Base-by-base conservation (phyloP, 2,797 vertebrate genomes). In the Rhabdomys pumilio region DNA sequence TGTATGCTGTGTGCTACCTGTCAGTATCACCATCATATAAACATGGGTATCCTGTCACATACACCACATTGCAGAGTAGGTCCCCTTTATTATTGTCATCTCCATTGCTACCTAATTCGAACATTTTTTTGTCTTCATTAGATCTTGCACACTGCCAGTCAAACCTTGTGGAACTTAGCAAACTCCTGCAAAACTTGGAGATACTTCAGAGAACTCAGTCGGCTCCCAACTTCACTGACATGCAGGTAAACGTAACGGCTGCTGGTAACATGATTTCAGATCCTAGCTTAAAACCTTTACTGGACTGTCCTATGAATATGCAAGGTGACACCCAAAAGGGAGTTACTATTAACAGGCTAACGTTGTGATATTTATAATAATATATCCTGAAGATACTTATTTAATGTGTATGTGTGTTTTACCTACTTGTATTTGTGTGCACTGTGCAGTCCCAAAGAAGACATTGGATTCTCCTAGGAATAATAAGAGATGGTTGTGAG, bases 181-280 rank as follows among this genome's bases (percentile, higher is more conserved):
- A 99, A 98, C 99, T 99, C 95, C 98, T 99, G 97, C 99, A 99
- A 98, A 99, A 99, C 98, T 98, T 99, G 98, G 99, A 99, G 99
- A 99, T 99, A 97, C 98, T 99, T 69, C 99, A 99, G 97, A 99
- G 99, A 98, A 99, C 99, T 75, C 99, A 99, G 98, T 99, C 99
- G 69, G 99, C 99, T 0, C 99, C 99, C 77, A 99, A 99, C 98
- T 99, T 99, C 98, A 99, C 99, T 96, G 99, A 99, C 95, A 99
- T 99, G 99, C 99, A 99, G 99, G 99, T 99, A 99, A 98, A 98
- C 90, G 53, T 75, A 94, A 92, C 31, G 93, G 53, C 38, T 93
- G 8, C 53, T 83, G 9, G 20, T 94, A 10, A 72, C 89, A 80
- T 57, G 17, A 65, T 73, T 50, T 41, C 90, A 95, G 65, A 84